Conservation (phyloP, 2,113 vertebrate genomes). For the Asarcornis scutulata region DNA sequence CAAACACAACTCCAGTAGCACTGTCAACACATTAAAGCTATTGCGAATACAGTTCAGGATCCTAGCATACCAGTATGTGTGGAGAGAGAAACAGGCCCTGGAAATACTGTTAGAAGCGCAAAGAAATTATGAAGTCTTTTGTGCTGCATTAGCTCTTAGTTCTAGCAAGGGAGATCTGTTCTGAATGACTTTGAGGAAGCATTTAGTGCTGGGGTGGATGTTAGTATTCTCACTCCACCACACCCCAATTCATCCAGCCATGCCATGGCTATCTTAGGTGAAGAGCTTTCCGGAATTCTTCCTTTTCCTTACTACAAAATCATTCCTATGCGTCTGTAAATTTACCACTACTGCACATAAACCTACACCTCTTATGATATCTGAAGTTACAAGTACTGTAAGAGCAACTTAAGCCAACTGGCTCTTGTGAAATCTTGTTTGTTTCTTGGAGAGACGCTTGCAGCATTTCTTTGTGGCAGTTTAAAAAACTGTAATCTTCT, state of each 20-base stretch:
- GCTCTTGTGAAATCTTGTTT: conserved; percentile 57
- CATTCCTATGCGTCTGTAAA: background rate
- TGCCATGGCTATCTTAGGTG: background rate
- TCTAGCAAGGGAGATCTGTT: conserved; percentile 10
- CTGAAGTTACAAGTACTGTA: conserved; percentile 47
- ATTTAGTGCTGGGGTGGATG: background rate
- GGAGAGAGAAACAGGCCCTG: background rate
- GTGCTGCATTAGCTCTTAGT: background rate
- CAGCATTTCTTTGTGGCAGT: conserved; percentile 13
- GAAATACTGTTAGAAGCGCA: background rate
- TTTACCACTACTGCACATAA: background rate
- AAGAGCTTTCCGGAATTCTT: background rate
- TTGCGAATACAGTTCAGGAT: background rate
- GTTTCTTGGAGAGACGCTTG: conserved; percentile 44
- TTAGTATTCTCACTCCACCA: background rate
- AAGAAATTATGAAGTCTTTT: background rate
- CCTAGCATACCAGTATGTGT: background rate
- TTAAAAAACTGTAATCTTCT: conserved; percentile 44
- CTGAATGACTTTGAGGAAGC: background rate
- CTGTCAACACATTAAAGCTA: background rate
- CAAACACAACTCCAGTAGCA: background rate
- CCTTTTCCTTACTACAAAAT: background rate
- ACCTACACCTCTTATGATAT: conserved; percentile 7
- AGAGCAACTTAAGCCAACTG: conserved; percentile 21
- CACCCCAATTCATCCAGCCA: conserved; percentile 1